A percentile compares a stretch with the other conserved stretches of the same genome.
Conservation (phyloP, 92 coral and sea anemone species). For the Umimayanthus kanabou region DNA sequence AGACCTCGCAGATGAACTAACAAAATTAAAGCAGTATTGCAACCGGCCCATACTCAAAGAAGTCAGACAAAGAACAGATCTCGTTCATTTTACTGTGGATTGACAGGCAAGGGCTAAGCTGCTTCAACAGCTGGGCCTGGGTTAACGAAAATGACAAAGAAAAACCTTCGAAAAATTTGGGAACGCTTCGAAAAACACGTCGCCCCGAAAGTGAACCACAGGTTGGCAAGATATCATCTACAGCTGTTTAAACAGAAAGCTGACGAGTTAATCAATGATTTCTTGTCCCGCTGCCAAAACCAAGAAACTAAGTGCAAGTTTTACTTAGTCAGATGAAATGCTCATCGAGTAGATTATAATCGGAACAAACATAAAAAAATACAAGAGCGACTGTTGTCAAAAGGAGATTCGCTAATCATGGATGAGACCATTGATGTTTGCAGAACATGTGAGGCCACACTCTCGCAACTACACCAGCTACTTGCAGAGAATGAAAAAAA, state of each 20-base stretch:
- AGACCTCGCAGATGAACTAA: slow-evolving; percentile 42
- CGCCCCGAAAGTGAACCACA: too few species aligned
- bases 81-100: too few species aligned
- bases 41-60: slow-evolving; percentile 44
- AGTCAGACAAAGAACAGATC: too few species aligned
- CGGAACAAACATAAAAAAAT: slow-evolving; percentile 64
- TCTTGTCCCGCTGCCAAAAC: slow-evolving; percentile 56
- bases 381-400: too few species aligned
- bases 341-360: slow-evolving; percentile 43
- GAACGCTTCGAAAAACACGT: too few species aligned
- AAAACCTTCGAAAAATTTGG: too few species aligned
- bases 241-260: slow-evolving; percentile 52
- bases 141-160: not conserved
- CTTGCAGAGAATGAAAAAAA: slow-evolving; percentile 15
- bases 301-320: slow-evolving; percentile 68
- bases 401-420: too few species aligned
- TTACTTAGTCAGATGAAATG: slow-evolving; percentile 32
- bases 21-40: slow-evolving; percentile 55
- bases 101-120: too few species aligned
- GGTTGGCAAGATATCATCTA: slow-evolving; percentile 33
- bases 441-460: too few species aligned
- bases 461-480: slow-evolving; percentile 49
- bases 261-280: slow-evolving; percentile 53
- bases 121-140: not conserved
- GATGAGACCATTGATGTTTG: too few species aligned